phyloP scores from a whole-genome alignment of 1,140 invertebrate genomes.

The Delia radicum region DNA sequence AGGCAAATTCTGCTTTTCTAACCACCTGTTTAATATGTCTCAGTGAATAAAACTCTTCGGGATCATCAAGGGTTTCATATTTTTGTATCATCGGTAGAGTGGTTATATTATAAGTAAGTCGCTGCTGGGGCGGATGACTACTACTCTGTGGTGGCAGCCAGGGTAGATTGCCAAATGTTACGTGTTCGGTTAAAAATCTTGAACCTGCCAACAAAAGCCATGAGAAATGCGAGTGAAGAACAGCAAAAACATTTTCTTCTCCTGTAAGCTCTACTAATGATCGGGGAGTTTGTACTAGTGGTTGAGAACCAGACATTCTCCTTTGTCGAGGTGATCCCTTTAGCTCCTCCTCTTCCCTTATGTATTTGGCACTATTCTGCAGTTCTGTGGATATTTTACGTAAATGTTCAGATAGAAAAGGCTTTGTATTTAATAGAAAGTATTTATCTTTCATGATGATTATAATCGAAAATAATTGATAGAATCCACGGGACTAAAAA shows the following conservation, averaged over 20 bases:
- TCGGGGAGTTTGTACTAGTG: conserved; percentile 63
- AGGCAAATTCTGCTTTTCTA: conserved; percentile 42
- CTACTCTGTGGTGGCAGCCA: conserved; percentile 52
- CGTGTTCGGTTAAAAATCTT: conserved; percentile 65
- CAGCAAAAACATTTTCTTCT: conserved; percentile 64
- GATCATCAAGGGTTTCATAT: conserved; percentile 43
- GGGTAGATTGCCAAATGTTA: conserved; percentile 52
- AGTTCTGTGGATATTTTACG: conserved; percentile 69
- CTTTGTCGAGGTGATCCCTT: conserved; percentile 68
- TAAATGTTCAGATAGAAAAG: conserved; percentile 69
- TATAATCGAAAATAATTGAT: conserved; percentile 80
- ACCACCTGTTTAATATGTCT: conserved; percentile 47
- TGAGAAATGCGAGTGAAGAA: conserved; percentile 71
- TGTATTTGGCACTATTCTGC: conserved; percentile 68
- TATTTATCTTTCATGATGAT: conserved; percentile 86
- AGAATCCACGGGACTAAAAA: conserved; percentile 76
- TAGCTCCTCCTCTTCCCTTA: conserved; percentile 65
- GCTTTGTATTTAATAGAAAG: conserved; percentile 75
- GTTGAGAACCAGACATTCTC: conserved; percentile 64
- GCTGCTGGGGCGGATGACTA: conserved; percentile 51
- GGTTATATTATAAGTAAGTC: conserved; percentile 50
- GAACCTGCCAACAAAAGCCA: conserved; percentile 72
- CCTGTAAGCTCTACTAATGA: conserved; percentile 69
- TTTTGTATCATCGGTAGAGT: conserved; percentile 50
- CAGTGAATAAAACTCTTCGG: conserved; percentile 49